A percentile compares a stretch with the other conserved stretches of the same genome.
phyloP scores from a whole-genome alignment of 2,888 invertebrate species.

The Dilophus febrilis region DNA sequence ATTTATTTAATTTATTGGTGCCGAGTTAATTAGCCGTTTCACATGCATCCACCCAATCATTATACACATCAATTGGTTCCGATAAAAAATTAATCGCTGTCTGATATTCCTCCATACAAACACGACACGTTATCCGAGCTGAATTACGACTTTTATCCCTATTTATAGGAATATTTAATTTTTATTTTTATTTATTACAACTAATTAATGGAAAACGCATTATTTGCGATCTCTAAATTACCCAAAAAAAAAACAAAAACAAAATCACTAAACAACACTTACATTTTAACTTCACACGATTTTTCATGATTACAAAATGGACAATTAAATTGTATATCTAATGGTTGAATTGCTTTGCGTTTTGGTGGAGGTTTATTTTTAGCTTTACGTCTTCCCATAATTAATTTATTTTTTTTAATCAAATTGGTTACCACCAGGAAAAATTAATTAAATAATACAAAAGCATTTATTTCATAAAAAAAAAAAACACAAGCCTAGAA shows the following conservation, averaged over 20 bases:
- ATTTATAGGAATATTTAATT: constrained; percentile 19
- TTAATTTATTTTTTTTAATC: no score
- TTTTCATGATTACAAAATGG: constrained; percentile 99
- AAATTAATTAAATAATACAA: no score
- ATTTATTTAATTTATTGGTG: no score
- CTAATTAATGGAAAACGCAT: no score
- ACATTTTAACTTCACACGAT: constrained; percentile 99
- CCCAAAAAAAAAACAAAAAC: not conserved
- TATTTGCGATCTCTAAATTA: not conserved
- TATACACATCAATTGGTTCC: constrained; percentile 96
- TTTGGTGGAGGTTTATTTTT: constrained; percentile 95
- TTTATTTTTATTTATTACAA: constrained; percentile 3
- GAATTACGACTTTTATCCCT: constrained; percentile 93
- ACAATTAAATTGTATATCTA: constrained; percentile 94
- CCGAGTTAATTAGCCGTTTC: constrained; percentile 71
- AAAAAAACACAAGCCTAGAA: no score
- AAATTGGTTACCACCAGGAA: no score
- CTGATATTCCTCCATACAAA: constrained; percentile 93
- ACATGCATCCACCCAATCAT: constrained; percentile 99
- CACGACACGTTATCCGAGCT: constrained; percentile 85
- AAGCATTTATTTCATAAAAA: no score
- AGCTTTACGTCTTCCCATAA: constrained; percentile 96
- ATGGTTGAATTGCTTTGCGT: constrained; percentile 76
- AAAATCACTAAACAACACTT: constrained; percentile 22
- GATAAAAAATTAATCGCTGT: constrained; percentile 90